Percentiles rank a stretch among this genome's conserved stretches.
Conservation (phyloP, 2,797 vertebrate species). For the Hippopotamyrus pictus region DNA sequence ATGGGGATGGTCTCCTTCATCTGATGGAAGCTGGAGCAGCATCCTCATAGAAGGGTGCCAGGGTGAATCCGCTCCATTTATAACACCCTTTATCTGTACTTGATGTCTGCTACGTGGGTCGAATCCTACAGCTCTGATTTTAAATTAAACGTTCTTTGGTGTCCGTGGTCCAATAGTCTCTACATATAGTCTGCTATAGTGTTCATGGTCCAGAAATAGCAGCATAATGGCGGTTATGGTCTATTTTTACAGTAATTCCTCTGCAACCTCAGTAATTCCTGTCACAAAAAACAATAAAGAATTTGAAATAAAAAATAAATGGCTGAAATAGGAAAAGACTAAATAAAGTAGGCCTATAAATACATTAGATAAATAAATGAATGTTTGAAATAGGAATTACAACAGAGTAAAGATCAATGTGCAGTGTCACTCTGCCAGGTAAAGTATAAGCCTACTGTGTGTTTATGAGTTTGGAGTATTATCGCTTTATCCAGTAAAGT, state of each 20-base stretch:
- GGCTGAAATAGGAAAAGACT: background rate
- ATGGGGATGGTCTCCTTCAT: constrained; percentile 13
- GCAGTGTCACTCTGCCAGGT: background rate
- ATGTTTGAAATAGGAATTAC: background rate
- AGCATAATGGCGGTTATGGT: background rate
- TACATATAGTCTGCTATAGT: background rate
- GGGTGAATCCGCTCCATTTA: constrained; percentile 18
- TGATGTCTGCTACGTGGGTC: background rate
- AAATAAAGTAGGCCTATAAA: background rate
- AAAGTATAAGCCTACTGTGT: background rate
- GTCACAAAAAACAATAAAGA: background rate
- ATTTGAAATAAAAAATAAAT: background rate
- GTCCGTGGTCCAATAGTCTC: background rate
- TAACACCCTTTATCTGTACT: constrained; percentile 1
- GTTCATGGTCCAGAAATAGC: background rate
- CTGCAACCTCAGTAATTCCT: background rate
- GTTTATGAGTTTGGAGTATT: background rate
- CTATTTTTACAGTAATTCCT: background rate
- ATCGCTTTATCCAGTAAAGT: background rate
- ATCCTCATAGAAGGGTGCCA: constrained; percentile 24
- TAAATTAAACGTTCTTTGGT: background rate
- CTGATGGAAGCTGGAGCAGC: constrained; percentile 27
- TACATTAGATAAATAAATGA: background rate
- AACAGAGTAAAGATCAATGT: background rate
- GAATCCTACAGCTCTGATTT: background rate